Evolutionary conservation across 2,888 invertebrate species (phyloP), one percentile per base, ranked within the genome.

Genomic region (Sphinx pinastri): DNA sequence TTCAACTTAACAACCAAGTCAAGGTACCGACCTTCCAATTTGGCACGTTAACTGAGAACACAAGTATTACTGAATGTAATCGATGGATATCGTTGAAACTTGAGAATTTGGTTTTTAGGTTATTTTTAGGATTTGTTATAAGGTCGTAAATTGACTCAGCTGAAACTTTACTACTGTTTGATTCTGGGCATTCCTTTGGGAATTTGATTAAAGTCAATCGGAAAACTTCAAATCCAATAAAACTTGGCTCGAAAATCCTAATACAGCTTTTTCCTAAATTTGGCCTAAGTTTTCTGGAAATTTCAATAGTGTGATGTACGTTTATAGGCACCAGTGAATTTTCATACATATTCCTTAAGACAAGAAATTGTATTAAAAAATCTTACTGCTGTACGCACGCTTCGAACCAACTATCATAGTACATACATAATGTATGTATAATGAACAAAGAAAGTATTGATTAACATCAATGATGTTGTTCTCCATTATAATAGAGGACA

Each of bases 401-500:
- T 16, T 47, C 49, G 47, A 63, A 63, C 49, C 63, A 63, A 19
- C 19, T 49, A 49, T n/a, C n/a, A n/a, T n/a, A n/a, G n/a, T n/a
- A n/a, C n/a, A n/a, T n/a, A n/a, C n/a, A n/a, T n/a, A n/a, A n/a
- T 13, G 63, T 60, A 38, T 38, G 60, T 49, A 63, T 63, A 49
- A 63, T 63, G 47, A 63, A 19, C 63, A 63, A 49, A 7, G 63
- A 63, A 63, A 63, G 49, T 63, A 13, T n/a, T 63, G 47, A 63
- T 63, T 63, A 49, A 63, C 63, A 63, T 63, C 19, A 63, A 47
- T 49, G 38, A 38, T 63, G 63, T 63, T 63, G 63, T 63, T 63
- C 19, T 55, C 8, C 19, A 55, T 19, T 38, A 38, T 38, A 38
- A 8, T 38, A 8, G 8, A 38, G 6, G 38, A 38, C 38, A 38